Evolutionary conservation across 2,797 vertebrate species (phyloP).

Genomic region (Crotalus adamanteus): DNA sequence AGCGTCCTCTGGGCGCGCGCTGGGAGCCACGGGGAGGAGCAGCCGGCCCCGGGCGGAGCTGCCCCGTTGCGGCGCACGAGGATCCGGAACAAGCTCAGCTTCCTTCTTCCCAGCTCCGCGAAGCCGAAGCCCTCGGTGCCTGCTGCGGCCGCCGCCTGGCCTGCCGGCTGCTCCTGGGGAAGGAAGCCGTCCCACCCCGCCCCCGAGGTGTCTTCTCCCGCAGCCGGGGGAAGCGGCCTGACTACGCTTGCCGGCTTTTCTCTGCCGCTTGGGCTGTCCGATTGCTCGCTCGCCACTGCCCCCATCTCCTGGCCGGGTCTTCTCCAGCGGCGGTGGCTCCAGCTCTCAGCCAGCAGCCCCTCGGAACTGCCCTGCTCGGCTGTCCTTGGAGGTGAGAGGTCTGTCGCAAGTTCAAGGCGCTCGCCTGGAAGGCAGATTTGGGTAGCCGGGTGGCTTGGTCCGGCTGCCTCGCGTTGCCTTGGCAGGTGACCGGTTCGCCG

Average conservation of each 20-base stretch:
- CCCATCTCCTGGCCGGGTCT: background rate
- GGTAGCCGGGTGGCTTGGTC: background rate
- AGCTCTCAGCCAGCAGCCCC: background rate
- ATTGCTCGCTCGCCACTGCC: background rate
- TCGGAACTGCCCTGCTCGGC: background rate
- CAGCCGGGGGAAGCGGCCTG: background rate
- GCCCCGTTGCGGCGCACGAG: background rate
- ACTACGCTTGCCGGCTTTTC: background rate
- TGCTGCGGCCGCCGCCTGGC: too few relatives aligned
- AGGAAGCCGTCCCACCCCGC: too few relatives aligned
- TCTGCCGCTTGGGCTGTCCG: background rate
- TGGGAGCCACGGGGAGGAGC: background rate
- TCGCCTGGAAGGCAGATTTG: background rate
- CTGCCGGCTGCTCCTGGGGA: background rate
- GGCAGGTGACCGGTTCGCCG: background rate
- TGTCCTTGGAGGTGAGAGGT: background rate
- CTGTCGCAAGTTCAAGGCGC: background rate
- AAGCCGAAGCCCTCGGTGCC: background rate
- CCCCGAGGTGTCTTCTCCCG: background rate
- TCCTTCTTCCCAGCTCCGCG: background rate
- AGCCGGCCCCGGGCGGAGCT: background rate
- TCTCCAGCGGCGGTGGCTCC: background rate
- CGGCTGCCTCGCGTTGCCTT: background rate
- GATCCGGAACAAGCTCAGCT: constrained; percentile 5
- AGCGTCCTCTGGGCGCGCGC: too few relatives aligned